Base-by-base conservation (phyloP, 1,140 invertebrate species). In the Zaprionus inermis region DNA sequence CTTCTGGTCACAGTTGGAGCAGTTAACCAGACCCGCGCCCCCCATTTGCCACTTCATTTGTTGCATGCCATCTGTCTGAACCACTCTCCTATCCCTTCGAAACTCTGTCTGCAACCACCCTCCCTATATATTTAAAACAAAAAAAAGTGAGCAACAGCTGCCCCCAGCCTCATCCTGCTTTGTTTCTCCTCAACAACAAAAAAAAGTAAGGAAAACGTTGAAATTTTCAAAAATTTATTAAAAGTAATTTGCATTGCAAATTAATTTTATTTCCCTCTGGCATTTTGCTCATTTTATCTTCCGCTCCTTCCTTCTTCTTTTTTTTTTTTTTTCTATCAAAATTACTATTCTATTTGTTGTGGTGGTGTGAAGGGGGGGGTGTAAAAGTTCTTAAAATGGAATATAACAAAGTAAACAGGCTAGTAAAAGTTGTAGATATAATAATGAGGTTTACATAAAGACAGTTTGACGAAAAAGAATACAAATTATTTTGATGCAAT, bases 191-290 rank as follows among this genome's bases (percentile, higher is more conserved):
- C 57, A 60, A 59, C 55, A 75, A 75, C 79, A 9, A 57, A 7
- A 16, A 30, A 69, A 20, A 20, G 11, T 32, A 60, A 78, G 78
- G 69, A 82, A 72, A 60, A 78, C 74, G 69, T 28, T 28, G 24
- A 28, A 82, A 72, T 72, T 46, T 63, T 75, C 46, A 68, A 72
- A 64, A 84, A 70, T 78, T 70, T 75, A 70, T 70, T 63, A 83
- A 80, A 83, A 83, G 75, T 83, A 79, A 83, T 83, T 84, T 83
- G 81, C 81, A 84, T 80, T 83, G 80, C 80, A 83, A 83, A 83
- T 83, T 83, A 84, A 70, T 84, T 84, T 84, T 76, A 83, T 78
- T 78, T 66, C n/a, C n/a, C 7, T 44, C 38, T 44, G 7, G n/a
- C 38, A 5, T 44, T 44, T 44, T 44, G 38, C 38, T 16, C 38